These are phyloP conservation scores for Odocoileus virginianus DNA, from an alignment of 2,113 vertebrate genomes.

Conservation along the genomic window DNA sequence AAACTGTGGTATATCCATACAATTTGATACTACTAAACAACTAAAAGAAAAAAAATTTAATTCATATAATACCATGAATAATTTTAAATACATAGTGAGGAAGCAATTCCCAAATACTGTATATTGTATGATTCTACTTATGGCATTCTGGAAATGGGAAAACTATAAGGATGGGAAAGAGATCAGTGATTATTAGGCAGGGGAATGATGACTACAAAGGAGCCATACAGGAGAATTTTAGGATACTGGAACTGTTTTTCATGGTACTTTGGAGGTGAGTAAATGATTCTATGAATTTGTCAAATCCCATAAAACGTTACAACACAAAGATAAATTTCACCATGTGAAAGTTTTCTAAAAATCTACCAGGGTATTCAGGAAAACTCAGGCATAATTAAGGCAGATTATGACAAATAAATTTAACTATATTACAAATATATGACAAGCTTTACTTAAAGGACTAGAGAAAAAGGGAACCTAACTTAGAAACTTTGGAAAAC, in stretches of 20 bases:
- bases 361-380: neutral
- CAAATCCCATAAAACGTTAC: neutral
- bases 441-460: neutral
- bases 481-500: neutral
- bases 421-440: neutral
- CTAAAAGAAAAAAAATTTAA: neutral
- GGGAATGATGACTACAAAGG: neutral
- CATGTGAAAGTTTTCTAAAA: neutral
- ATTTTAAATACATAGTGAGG: neutral
- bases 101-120: neutral
- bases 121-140: neutral
- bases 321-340: neutral
- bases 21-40: neutral
- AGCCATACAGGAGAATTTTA: neutral
- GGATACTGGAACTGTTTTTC: neutral
- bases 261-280: neutral
- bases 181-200: neutral
- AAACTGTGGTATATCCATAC: neutral
- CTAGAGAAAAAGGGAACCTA: neutral
- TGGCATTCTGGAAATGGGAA: neutral
- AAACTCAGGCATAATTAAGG: neutral
- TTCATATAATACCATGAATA: neutral
- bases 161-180: neutral
- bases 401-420: neutral
- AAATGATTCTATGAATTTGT: neutral